Evolutionary conservation across 2,113 vertebrate species (phyloP), one percentile per base, ranked within the genome.

Genomic region (Nicator chloris): DNA sequence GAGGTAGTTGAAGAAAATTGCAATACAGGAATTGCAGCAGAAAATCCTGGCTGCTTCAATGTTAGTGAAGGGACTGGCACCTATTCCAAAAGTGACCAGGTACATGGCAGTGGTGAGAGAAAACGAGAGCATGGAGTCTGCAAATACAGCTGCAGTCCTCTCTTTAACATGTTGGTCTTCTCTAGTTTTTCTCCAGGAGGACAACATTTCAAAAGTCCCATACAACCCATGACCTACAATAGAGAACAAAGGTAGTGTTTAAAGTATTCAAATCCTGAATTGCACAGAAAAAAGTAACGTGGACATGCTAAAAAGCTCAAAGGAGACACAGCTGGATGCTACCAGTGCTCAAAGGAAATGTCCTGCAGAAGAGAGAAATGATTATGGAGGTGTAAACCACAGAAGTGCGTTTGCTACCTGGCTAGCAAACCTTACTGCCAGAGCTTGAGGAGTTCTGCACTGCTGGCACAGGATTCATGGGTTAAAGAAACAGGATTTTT

Each of bases 91-190:
- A 82, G 99, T 99, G 98, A 99, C 98, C 97, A 99, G 97, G 97
- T 99, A 99, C 97, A 99, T 98, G 98, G 99, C 98, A 95, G 99
- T 99, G 98, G 99, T 99, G 96, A 99, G 99, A 75, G 99, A 99
- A 97, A 99, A 99, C 60, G 99, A 99, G 93, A 99, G 98, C 99
- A 99, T 99, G 97, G 99, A 99, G 96, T 99, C 99, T 89, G 99
- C 99, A 95, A 99, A 99, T 57, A 99, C 99, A 6, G 98, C 98
- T 87, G 99, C 99, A 96, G 99, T 99, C 49, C 99, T 99, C 97
- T 99, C 99, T 98, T 99, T 99, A 88, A 99, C 99, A 0, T 99
- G 99, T 98, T 99, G 99, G 97, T 99, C 99, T 98, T 99, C 99
- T 86, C 98, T 98, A 30, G 99, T 99, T 93, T 99, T 98, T 70